Evolutionary conservation across 2,797 vertebrate species (phyloP), one percentile per base, ranked within the genome.

Genomic region (Tamandua tetradactyla): DNA sequence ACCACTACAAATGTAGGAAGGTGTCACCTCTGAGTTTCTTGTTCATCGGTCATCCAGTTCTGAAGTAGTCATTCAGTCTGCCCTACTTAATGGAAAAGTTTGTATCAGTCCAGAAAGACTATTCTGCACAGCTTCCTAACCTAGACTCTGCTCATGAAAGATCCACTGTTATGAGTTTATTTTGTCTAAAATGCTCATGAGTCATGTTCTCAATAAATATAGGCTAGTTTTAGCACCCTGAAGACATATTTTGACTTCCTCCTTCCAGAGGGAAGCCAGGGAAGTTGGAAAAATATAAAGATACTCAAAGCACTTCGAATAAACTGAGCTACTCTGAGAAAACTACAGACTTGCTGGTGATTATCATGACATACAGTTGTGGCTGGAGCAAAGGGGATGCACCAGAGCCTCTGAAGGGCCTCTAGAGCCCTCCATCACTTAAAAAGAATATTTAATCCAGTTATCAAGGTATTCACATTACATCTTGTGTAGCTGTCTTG

Each of bases 81-180:
- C 89, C 89, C 94, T 96, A 92, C 94, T 98, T 97, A 97, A 98
- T 91, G n/a, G 94, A 95, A 97, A 97, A 97, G 97, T 97, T 97
- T 98, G 42, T 95, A 97, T 97, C 96, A 89, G 92, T n/a, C 93
- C 92, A 97, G 86, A 96, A 76, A 97, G 95, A 97, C 95, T 86
- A 97, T 83, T 15, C 91, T 61, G 18, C 84, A 87, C 96, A 97
- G 93, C 74, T 94, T 96, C 84, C 96, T 87, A 95, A 94, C 80
- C 89, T 87, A 86, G 85, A 94, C 96, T 89, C 35, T 79, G 49
- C 68, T 52, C 72, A 30, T 64, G 87, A 74, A 90, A 96, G 85
- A 80, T 42, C 69, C 42, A 89, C 47, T 35, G 52, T 47, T 87
- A 52, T 52, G 5, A 92, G 91, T 68, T 94, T 94, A 92, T 80